Percentiles rank a stretch among this genome's conserved stretches.
Evolutionary conservation across 1,140 invertebrate species (phyloP).

Genomic region (Aradophagus sp.): DNA sequence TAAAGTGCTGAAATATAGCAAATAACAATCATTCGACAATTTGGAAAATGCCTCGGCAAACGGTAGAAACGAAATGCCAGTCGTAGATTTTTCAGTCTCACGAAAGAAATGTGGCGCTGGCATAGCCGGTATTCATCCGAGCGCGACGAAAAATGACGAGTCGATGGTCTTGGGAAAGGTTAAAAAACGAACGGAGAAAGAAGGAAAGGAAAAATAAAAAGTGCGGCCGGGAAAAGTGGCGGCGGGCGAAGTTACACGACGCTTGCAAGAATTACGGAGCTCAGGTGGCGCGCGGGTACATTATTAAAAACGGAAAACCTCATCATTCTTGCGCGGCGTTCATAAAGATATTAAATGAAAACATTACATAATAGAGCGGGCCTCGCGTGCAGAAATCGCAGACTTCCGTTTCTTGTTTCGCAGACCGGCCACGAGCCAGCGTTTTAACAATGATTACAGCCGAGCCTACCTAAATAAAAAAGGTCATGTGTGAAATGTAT

Average conservation of each 20-base stretch:
- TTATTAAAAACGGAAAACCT: constrained; percentile 74
- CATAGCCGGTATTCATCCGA: constrained; percentile 44
- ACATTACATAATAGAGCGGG: constrained; percentile 67
- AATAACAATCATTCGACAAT: constrained; percentile 31
- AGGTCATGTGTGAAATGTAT: constrained; percentile 22
- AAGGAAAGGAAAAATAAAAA: constrained; percentile 41
- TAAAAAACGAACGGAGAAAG: constrained; percentile 42
- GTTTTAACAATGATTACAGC: constrained; percentile 45
- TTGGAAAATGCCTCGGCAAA: constrained; percentile 31
- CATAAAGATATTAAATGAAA: constrained; percentile 73
- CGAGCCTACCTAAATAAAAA: constrained; percentile 31
- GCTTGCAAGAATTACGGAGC: constrained; percentile 68
- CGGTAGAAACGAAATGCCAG: constrained; percentile 41
- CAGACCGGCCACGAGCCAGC: constrained; percentile 29
- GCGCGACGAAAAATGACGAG: constrained; percentile 55
- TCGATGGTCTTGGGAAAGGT: constrained; percentile 50
- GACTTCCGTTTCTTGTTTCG: constrained; percentile 66
- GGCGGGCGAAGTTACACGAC: constrained; percentile 49
- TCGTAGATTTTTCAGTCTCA: constrained; percentile 52
- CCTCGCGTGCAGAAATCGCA: constrained; percentile 39
- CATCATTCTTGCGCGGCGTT: constrained; percentile 69
- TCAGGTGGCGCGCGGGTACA: constrained; percentile 69
- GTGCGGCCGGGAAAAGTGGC: constrained; percentile 33
- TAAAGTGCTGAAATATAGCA: too few relatives aligned
- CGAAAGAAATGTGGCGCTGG: constrained; percentile 49